Evolutionary conservation across 2,888 invertebrate species (phyloP).

Genomic region (Troilus luridus): DNA sequence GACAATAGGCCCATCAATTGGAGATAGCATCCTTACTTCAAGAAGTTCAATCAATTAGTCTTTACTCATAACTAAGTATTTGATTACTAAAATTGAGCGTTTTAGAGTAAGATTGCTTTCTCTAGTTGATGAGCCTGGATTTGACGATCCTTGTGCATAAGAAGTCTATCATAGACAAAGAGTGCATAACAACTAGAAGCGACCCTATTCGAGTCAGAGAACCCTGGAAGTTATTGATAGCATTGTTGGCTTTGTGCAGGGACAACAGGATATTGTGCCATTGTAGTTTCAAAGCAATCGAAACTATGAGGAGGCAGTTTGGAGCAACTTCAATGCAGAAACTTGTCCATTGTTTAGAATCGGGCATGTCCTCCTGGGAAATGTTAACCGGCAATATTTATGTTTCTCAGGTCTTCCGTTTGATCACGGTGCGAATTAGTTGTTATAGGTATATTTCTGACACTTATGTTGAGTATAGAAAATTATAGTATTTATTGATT

Average conservation of each 20-base stretch:
- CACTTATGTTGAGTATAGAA: too few relatives aligned
- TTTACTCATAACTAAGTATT: too few relatives aligned
- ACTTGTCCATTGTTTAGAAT: background rate
- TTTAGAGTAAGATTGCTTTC: too few relatives aligned
- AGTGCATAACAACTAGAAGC: background rate
- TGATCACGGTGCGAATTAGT: too few relatives aligned
- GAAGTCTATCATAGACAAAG: background rate
- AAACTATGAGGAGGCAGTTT: conserved; percentile 16
- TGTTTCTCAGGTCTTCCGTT: background rate
- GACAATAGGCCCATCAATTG: too few relatives aligned
- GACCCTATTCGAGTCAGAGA: background rate
- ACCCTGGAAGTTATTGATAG: conserved; percentile 11
- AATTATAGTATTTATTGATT: too few relatives aligned
- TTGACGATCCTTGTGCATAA: too few relatives aligned
- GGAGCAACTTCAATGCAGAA: conserved; percentile 10
- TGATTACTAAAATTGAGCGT: too few relatives aligned
- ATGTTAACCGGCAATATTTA: background rate
- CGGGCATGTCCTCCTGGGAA: background rate
- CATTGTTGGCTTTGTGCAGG: background rate
- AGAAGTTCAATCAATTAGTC: too few relatives aligned
- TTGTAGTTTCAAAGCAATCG: conserved; percentile 19
- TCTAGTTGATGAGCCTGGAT: too few relatives aligned
- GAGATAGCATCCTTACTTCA: too few relatives aligned
- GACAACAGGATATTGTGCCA: background rate
- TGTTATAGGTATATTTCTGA: too few relatives aligned